phyloP scores from a whole-genome alignment of 2,797 vertebrate genomes.

The Argya squamiceps region DNA sequence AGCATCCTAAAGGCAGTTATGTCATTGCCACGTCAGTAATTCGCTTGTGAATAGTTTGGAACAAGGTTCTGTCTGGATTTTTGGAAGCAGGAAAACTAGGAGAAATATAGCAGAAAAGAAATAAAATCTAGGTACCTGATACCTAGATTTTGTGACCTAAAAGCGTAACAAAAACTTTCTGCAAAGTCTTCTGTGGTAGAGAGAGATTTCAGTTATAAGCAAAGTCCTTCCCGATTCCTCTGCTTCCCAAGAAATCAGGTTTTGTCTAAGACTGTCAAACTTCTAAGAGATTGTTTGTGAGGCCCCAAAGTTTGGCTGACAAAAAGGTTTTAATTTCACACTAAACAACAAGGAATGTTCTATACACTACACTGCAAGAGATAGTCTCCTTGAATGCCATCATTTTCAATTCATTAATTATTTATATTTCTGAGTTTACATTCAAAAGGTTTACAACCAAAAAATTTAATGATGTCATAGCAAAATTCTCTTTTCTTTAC shows the following conservation, averaged over 20 bases:
- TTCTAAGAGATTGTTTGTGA: background rate
- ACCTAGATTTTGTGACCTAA: background rate
- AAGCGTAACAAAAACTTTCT: background rate
- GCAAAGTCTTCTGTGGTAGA: background rate
- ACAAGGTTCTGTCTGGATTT: background rate
- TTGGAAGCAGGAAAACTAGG: background rate
- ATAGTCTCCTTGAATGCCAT: background rate
- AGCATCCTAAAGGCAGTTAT: background rate
- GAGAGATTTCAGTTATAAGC: background rate
- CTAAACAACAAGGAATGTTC: background rate
- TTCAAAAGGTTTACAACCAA: background rate
- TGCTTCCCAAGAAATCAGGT: background rate
- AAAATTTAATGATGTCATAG: background rate
- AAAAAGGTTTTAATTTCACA: background rate
- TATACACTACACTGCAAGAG: background rate
- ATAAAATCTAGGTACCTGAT: background rate
- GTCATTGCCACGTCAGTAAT: background rate
- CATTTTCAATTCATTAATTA: background rate
- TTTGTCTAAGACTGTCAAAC: background rate
- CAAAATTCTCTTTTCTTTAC: background rate
- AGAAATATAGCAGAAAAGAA: background rate
- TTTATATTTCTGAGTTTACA: background rate
- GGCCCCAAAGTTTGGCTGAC: background rate
- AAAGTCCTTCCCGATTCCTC: background rate
- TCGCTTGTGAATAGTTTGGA: background rate